Evolutionary conservation across 2,888 invertebrate genomes (phyloP).

Genomic region (Leptothorax acervorum): DNA sequence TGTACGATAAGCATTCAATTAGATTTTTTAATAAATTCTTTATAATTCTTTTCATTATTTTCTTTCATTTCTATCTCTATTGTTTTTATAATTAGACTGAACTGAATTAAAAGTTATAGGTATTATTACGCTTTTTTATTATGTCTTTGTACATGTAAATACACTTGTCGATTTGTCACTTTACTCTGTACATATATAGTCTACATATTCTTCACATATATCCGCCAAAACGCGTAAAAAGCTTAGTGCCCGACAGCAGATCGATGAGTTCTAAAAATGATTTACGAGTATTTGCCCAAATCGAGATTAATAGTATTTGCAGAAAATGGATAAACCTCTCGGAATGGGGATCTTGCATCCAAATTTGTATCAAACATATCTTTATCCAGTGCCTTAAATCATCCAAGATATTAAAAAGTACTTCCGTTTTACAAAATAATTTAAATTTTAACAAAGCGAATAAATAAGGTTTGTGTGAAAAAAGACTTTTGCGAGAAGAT

Average conservation of each 20-base stretch:
- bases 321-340: constrained; percentile 45
- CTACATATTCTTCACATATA: constrained; percentile 13
- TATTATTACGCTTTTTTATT: not conserved
- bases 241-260: constrained; percentile 41
- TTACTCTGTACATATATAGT: not conserved
- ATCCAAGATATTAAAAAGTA: not conserved
- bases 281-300: constrained; percentile 51
- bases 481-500: not conserved
- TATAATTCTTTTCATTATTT: not conserved
- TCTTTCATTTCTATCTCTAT: not conserved
- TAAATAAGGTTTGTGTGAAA: not conserved
- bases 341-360: constrained; percentile 12
- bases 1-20: not conserved
- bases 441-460: not conserved
- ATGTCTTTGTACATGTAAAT: not conserved
- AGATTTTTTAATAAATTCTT: not conserved
- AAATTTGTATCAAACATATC: constrained; percentile 10
- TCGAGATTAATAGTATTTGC: constrained; percentile 49
- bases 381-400: not conserved
- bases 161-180: constrained; percentile 26
- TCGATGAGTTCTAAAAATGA: constrained; percentile 59
- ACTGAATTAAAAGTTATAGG: not conserved
- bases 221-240: constrained; percentile 49
- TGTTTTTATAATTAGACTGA: not conserved
- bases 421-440: not conserved